phyloP scores from a whole-genome alignment of 1,140 invertebrate species.

The Antheraea mylitta region DNA sequence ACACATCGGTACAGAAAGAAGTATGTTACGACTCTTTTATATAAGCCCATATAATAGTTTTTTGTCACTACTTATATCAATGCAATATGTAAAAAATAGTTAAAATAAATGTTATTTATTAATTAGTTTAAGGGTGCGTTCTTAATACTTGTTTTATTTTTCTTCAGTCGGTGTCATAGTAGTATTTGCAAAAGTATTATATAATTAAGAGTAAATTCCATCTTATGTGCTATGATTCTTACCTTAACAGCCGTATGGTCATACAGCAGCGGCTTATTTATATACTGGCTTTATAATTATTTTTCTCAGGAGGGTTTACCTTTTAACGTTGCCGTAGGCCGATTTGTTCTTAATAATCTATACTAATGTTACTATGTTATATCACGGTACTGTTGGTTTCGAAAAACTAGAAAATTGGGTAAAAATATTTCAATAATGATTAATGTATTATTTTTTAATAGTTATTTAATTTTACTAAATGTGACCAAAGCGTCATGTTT shows the following conservation, averaged over 20 bases:
- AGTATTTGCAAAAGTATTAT: neutral
- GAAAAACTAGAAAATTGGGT: too few species aligned
- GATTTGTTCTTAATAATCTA: too few species aligned
- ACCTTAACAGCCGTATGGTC: neutral
- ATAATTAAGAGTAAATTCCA: neutral
- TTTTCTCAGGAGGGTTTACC: neutral
- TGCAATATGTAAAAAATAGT: neutral
- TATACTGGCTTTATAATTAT: neutral
- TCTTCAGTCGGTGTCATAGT: neutral
- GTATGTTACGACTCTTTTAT: constrained; percentile 99
- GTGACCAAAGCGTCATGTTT: too few species aligned
- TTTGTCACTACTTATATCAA: constrained; percentile 1
- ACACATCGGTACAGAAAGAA: constrained; percentile 99
- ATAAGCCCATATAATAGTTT: constrained; percentile 94
- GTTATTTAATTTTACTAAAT: too few species aligned
- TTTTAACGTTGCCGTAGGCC: neutral
- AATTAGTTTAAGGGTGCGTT: constrained; percentile 1
- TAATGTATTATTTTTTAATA: too few species aligned
- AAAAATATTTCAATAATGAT: too few species aligned
- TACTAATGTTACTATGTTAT: too few species aligned
- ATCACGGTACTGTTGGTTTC: too few species aligned
- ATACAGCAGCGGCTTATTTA: neutral
- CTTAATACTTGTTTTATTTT: neutral
- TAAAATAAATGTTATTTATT: constrained; percentile 1
- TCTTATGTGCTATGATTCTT: neutral